These are phyloP conservation scores for Platycheirus rosarum DNA, from an alignment of 2,888 invertebrate species.

Conservation along the genomic window DNA sequence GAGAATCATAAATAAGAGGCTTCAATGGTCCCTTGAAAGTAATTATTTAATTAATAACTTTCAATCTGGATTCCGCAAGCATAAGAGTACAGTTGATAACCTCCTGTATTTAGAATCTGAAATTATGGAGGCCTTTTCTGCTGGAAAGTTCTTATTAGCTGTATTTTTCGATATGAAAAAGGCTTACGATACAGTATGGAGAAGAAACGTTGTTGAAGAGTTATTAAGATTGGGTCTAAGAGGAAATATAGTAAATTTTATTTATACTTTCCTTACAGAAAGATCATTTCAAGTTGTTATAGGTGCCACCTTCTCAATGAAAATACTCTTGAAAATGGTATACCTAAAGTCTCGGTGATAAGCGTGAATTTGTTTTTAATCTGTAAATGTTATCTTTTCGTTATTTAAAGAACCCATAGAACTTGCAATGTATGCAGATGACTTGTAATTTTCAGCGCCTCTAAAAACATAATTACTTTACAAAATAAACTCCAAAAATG, in stretches of 20 bases:
- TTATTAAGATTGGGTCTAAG: conserved; percentile 2
- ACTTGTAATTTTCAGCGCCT: too few relatives aligned
- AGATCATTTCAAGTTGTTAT: too few relatives aligned
- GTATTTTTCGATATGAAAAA: conserved; percentile 27
- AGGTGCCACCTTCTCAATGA: background rate
- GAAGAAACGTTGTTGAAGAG: too few relatives aligned
- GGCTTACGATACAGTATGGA: conserved; percentile 24
- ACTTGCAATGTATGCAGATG: conserved; percentile 20
- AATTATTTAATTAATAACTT: too few relatives aligned
- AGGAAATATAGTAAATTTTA: conserved; percentile 5
- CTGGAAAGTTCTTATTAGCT: too few relatives aligned
- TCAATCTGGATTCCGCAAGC: too few relatives aligned
- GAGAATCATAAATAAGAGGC: conserved; percentile 23
- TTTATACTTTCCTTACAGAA: background rate
- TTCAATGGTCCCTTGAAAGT: conserved; percentile 20
- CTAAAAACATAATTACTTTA: too few relatives aligned
- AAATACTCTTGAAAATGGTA: conserved; percentile 8
- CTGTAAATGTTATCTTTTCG: conserved; percentile 16
- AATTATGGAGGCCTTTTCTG: too few relatives aligned
- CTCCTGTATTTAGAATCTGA: conserved; percentile 23
- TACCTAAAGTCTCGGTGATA: conserved; percentile 23
- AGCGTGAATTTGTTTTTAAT: conserved; percentile 9
- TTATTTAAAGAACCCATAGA: background rate
- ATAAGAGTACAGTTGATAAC: conserved; percentile 18
- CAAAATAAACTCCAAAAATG: conserved; percentile 1